Evolutionary conservation across 2,113 vertebrate genomes (phyloP).

Genomic region (Paralichthys olivaceus): DNA sequence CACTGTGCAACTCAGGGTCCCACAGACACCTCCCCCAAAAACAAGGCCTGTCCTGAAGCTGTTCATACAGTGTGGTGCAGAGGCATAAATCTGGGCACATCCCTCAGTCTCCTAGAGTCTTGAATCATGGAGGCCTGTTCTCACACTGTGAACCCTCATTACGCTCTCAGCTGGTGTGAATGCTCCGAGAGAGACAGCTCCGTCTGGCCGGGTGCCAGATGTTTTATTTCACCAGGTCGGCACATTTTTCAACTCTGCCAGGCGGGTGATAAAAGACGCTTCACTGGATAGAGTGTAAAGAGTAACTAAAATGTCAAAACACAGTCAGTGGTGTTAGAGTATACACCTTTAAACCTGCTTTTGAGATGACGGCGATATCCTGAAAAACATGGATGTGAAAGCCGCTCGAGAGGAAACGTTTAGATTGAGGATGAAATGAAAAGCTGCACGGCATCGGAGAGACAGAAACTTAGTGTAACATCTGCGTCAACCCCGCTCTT

Average conservation of each 20-base stretch:
- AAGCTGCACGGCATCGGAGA: background rate
- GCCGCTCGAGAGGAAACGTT: background rate
- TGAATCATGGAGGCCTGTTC: conserved; percentile 67
- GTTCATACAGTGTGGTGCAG: conserved; percentile 44
- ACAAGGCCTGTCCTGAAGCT: conserved; percentile 37
- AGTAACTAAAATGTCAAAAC: conserved; percentile 44
- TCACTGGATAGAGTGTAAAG: conserved; percentile 19
- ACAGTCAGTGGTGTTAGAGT: conserved; percentile 13
- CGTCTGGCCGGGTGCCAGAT: conserved; percentile 70
- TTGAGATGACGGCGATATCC: background rate
- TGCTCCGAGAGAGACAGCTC: conserved; percentile 57
- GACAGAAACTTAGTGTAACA: conserved; percentile 2
- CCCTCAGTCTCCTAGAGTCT: conserved; percentile 60
- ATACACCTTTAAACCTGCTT: conserved; percentile 31
- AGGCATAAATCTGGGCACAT: conserved; percentile 59
- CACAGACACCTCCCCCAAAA: conserved; percentile 17
- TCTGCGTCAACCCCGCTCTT: background rate
- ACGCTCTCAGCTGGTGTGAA: conserved; percentile 73
- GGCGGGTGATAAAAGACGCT: conserved; percentile 57
- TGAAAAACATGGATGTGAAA: background rate
- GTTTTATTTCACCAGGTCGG: conserved; percentile 72
- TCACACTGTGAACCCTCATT: conserved; percentile 72
- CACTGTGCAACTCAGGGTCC: background rate
- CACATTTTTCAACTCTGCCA: conserved; percentile 66
- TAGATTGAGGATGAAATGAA: background rate